A percentile compares a stretch with the other conserved stretches of the same genome.
These are phyloP conservation scores for Rhinella marina DNA, from an alignment of 2,797 vertebrate species.

Conservation along the genomic window DNA sequence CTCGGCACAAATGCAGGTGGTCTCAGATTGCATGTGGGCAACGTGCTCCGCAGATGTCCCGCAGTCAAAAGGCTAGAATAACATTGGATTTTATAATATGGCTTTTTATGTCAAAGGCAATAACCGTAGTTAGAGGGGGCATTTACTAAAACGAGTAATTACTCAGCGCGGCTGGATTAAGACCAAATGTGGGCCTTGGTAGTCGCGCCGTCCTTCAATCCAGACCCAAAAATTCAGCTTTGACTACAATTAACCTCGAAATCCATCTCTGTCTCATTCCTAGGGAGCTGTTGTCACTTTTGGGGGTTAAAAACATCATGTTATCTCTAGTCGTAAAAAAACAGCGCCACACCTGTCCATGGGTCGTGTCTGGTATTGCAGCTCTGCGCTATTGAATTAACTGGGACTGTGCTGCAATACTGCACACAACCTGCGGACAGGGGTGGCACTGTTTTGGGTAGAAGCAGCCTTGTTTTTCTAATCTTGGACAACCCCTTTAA, in stretches of 20 bases:
- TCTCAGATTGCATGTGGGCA: slow-evolving; percentile 26
- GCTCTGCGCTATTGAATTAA: not conserved
- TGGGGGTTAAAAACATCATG: not conserved
- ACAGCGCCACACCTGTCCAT: not conserved
- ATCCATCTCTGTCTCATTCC: not conserved
- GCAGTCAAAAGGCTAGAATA: not conserved
- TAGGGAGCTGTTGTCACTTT: not conserved
- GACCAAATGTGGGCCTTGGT: not conserved
- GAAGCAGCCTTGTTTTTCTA: no score
- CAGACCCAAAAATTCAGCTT: not conserved
- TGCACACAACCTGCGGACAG: not conserved
- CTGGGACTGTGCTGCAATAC: not conserved
- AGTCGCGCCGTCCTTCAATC: not conserved
- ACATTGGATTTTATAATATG: slow-evolving; percentile 9
- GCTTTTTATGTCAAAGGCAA: slow-evolving; percentile 25
- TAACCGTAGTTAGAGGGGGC: not conserved
- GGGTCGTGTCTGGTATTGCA: no score
- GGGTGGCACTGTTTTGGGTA: not conserved
- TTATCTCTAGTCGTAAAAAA: not conserved
- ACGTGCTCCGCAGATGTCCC: not conserved
- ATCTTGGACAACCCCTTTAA: no score
- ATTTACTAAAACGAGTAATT: slow-evolving; percentile 14
- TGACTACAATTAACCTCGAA: not conserved
- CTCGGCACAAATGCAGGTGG: not conserved
- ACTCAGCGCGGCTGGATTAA: not conserved